Base-by-base conservation (phyloP, 2,113 vertebrate genomes). In the Catharus minimus region DNA sequence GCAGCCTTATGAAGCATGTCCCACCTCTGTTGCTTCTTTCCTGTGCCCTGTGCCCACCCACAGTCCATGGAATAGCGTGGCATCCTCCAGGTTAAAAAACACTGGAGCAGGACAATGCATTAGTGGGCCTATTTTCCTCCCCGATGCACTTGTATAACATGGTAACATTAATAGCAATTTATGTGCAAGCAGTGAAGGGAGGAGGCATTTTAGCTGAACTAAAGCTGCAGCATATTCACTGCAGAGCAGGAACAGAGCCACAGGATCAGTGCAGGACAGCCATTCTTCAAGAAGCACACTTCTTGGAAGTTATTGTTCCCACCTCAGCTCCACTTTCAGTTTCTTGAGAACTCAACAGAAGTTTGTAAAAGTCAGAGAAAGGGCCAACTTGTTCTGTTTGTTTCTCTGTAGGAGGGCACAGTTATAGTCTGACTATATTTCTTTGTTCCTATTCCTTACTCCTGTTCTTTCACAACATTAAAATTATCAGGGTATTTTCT, bases 131-230 rank as follows among this genome's bases (percentile, higher is more conserved):
- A 52, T 95, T 96, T 93, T 94, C 91, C 90, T 84, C 79, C 81
- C 56, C 83, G 77, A n/a, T 88, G 91, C 95, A 82, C 90, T 95
- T 92, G 88, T 86, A 84, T 81, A 91, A 94, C 85, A 28, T 80
- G 80, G 81, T 84, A 87, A 93, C 77, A 58, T 94, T 93, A 95
- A 95, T 80, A 93, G 91, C 94, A 86, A 95, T 93, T 92, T 94
- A 94, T 93, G 90, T 94, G 72, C 81, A 85, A 84, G 85, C 75
- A 43, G 55, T 76, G 71, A 82, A 89, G 90, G 86, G 77, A 93
- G 58, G 52, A 95, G 50, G 66, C 50, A 66, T 89, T 92, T 93
- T 52, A 68, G 66, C 81, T 82, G 84, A 82, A 82, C 71, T 82
- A 38, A 72, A 85, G 78, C 89, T 92, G 71, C 55, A 73, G 88